A percentile compares a stretch with the other conserved stretches of the same genome.
Evolutionary conservation across 2,888 invertebrate genomes (phyloP).

Genomic region (Masnerella sp.): DNA sequence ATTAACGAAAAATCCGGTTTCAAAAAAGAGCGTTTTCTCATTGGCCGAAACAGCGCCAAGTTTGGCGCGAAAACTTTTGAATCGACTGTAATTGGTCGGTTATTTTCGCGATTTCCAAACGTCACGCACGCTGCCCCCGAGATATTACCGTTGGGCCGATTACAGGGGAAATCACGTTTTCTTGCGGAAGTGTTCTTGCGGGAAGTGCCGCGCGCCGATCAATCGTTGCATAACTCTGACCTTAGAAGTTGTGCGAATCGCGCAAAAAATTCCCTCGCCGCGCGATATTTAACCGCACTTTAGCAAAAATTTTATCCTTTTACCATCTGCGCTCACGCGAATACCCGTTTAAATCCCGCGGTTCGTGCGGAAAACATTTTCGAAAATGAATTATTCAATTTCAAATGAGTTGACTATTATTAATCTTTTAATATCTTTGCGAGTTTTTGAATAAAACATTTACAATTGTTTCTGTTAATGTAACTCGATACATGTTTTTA

Average conservation of each 20-base stretch:
- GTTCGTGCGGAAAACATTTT: background rate
- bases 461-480: no score
- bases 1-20: no score
- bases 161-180: slow-evolving; percentile 63
- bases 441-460: no score
- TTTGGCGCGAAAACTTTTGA: slow-evolving; percentile 27
- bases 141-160: slow-evolving; percentile 58
- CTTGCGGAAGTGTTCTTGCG: slow-evolving; percentile 65
- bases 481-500: no score
- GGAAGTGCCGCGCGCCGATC: slow-evolving; percentile 56
- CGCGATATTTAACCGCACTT: slow-evolving; percentile 11
- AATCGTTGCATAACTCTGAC: slow-evolving; percentile 61
- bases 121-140: slow-evolving; percentile 49
- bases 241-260: slow-evolving; percentile 29
- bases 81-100: slow-evolving; percentile 29
- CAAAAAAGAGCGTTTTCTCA: no score
- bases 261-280: slow-evolving; percentile 4
- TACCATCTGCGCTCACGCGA: background rate
- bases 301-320: slow-evolving; percentile 3
- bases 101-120: slow-evolving; percentile 48
- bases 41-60: slow-evolving; percentile 23
- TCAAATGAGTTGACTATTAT: no score
- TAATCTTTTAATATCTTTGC: no score
- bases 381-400: slow-evolving; percentile 1
- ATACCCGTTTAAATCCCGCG: background rate